phyloP scores from a whole-genome alignment of 37 sponge, comb jelly and placozoan species.

The Bolinopsis microptera region DNA sequence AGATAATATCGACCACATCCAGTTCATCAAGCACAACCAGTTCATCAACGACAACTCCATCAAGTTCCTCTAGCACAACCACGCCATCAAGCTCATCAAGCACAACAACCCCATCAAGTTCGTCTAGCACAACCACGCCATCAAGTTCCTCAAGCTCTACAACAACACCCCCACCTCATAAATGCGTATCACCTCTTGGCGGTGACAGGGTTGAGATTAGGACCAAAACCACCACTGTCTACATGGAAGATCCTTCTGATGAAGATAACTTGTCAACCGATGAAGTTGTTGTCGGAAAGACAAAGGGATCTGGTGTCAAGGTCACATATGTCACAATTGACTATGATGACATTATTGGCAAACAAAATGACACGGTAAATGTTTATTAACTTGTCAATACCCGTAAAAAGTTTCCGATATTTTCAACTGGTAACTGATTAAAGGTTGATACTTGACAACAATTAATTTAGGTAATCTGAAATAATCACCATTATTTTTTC shows the following conservation, averaged over 20 bases:
- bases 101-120: neutral
- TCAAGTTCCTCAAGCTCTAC: neutral
- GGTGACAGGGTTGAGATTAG: neutral
- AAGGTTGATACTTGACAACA: too few relatives aligned
- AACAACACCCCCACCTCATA: neutral
- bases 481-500: too few relatives aligned
- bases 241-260: neutral
- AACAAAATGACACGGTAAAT: neutral
- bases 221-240: neutral
- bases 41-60: neutral
- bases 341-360: neutral
- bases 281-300: neutral
- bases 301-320: neutral
- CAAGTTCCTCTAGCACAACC: neutral
- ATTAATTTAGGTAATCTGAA: too few relatives aligned
- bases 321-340: neutral
- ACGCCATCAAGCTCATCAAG: neutral
- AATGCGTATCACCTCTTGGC: neutral
- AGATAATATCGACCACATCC: neutral
- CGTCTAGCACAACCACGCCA: neutral
- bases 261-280: neutral
- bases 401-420: too few relatives aligned
- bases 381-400: too few relatives aligned
- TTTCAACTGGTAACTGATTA: too few relatives aligned
- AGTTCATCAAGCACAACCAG: neutral